These are phyloP conservation scores for Apodemus speciosus DNA, from an alignment of 2,113 vertebrate genomes.

Conservation along the genomic window DNA sequence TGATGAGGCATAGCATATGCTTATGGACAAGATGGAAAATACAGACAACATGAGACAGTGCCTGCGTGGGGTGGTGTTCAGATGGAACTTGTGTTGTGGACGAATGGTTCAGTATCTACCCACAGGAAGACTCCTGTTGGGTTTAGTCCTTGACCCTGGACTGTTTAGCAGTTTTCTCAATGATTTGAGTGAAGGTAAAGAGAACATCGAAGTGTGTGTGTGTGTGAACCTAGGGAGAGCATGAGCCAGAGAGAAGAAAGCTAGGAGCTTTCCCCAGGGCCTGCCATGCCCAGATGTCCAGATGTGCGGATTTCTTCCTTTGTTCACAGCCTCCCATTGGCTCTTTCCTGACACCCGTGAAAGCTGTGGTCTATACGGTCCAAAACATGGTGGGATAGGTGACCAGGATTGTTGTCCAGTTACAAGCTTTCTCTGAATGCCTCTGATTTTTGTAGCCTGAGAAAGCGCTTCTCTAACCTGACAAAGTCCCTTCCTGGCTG, in stretches of 20 bases:
- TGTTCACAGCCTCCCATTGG: background rate
- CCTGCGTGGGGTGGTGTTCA: background rate
- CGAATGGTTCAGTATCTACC: background rate
- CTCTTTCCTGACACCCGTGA: background rate
- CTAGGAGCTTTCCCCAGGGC: background rate
- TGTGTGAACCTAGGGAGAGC: background rate
- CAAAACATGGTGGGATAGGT: background rate
- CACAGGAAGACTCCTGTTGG: background rate
- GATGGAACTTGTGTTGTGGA: background rate
- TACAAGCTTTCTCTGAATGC: background rate
- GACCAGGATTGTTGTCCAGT: background rate
- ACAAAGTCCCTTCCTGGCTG: too few relatives aligned
- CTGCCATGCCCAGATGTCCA: background rate
- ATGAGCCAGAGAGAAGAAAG: background rate
- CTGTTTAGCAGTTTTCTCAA: background rate
- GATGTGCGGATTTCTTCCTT: background rate
- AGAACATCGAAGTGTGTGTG: background rate
- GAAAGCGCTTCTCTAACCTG: background rate
- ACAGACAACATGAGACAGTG: background rate
- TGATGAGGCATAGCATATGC: background rate
- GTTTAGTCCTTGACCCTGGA: background rate
- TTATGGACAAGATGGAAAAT: background rate
- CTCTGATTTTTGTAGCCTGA: background rate
- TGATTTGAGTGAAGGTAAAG: background rate
- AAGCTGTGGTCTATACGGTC: background rate